phyloP scores from a whole-genome alignment of 2,797 vertebrate species.

The Prunella strophiata region DNA sequence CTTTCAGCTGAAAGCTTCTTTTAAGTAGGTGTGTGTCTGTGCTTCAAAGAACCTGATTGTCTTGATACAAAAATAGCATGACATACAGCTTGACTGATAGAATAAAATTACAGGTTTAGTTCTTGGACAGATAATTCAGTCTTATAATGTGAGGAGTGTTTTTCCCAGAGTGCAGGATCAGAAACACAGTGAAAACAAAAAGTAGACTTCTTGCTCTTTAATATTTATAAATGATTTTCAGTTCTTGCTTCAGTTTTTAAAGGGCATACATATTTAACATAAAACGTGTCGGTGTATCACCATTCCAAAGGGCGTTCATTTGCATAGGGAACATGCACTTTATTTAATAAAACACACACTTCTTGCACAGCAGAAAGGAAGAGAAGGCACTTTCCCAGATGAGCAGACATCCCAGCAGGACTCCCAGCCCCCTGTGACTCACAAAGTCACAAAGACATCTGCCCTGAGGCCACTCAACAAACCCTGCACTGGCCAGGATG shows the following conservation, averaged over 20 bases:
- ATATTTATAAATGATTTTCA: constrained; percentile 31
- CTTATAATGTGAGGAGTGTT: constrained; percentile 15
- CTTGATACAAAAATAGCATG: constrained; percentile 55
- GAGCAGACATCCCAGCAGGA: not conserved
- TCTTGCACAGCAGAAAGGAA: not conserved
- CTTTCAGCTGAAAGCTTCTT: constrained; percentile 27
- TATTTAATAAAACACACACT: constrained; percentile 3
- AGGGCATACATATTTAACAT: constrained; percentile 39
- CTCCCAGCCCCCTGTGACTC: not conserved
- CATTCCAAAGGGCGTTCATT: not conserved
- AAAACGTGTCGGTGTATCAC: not conserved
- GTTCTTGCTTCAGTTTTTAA: constrained; percentile 12
- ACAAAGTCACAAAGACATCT: not conserved
- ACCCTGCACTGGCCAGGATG: not conserved
- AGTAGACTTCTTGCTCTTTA: constrained; percentile 20
- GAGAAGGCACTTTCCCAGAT: not conserved
- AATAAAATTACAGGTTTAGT: constrained; percentile 53
- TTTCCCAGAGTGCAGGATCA: constrained; percentile 32
- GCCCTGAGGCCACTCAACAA: not conserved
- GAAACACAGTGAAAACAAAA: constrained; percentile 55
- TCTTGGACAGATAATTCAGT: constrained; percentile 55
- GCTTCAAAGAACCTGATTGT: constrained; percentile 54
- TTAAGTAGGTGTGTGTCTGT: constrained; percentile 47
- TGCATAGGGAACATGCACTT: not conserved
- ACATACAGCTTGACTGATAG: constrained; percentile 54